Evolutionary conservation across 1,140 invertebrate species (phyloP), one percentile per base, ranked within the genome.

Genomic region (Tetramorium alpestre): DNA sequence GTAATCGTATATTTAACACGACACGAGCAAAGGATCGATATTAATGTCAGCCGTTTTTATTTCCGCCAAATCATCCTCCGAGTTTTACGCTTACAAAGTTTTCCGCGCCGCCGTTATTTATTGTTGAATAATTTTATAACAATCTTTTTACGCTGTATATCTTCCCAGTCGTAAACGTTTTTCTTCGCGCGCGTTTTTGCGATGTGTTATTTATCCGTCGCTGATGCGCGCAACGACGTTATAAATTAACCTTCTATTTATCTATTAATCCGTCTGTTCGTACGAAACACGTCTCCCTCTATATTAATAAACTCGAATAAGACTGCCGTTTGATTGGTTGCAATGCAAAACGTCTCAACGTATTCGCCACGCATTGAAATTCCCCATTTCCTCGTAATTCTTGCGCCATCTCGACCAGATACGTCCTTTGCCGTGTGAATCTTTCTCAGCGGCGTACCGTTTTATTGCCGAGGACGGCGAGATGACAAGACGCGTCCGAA

Each of bases 91-190:
- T 72, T 11, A 25, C 54, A 44, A 47, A 56, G 64, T 67, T 67
- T 72, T 82, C 22, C 25, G 54, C 41, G 13, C 65, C n/a, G 64
- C n/a, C 10, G 11, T 82, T 58, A 47, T 64, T 51, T 80, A 78
- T 38, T 22, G 38, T 82, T 72, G 38, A 72, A 82, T 58, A 44
- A 69, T 49, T 69, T 69, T 73, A 58, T 73, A 73, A 60, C 44
- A 73, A 73, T 72, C 56, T 73, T 60, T 33, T 72, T 58, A 47
- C 38, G 38, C 25, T 18, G 41, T 72, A 47, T 73, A 82, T 73
- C 69, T 49, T 58, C 18, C 22, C 7, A 41, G 54, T 38, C 64
- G 33, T 69, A 69, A 69, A 54, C 13, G 28, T 51, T 67, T 1
- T 22, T 47, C 54, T 18, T 64, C 54, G 33, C n/a, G n/a, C 2